These are phyloP conservation scores for Lasioglossum figueresi DNA, from an alignment of 2,888 invertebrate species.

Conservation along the genomic window DNA sequence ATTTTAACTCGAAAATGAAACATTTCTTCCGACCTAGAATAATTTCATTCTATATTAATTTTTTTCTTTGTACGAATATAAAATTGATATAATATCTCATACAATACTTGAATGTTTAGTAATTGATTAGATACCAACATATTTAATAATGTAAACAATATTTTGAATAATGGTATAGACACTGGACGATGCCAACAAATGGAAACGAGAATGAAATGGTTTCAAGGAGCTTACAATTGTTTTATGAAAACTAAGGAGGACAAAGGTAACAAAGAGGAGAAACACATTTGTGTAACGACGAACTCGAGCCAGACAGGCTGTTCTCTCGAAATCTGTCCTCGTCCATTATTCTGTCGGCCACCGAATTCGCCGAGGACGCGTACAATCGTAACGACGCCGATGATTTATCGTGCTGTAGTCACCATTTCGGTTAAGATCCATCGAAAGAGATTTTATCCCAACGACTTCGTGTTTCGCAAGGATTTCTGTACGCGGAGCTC, in stretches of 20 bases:
- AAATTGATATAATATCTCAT: no score
- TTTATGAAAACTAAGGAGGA: neutral
- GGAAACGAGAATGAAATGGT: neutral
- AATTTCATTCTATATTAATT: no score
- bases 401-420: slow-evolving; percentile 11
- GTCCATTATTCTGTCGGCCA: slow-evolving; percentile 8
- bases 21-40: no score
- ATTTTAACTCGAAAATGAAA: no score
- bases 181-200: neutral
- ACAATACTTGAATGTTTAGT: no score
- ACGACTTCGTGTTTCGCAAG: neutral
- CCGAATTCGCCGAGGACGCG: slow-evolving; percentile 9
- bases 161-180: no score
- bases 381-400: neutral
- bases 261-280: neutral
- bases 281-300: neutral
- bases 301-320: neutral
- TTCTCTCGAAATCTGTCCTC: slow-evolving; percentile 20
- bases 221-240: neutral
- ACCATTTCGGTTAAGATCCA: slow-evolving; percentile 15
- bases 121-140: no score
- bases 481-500: neutral
- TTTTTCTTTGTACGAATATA: no score
- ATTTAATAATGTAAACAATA: no score
- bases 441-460: neutral